These are phyloP conservation scores for Urocyon cinereoargenteus DNA, from an alignment of 2,797 vertebrate genomes.

Conservation along the genomic window DNA sequence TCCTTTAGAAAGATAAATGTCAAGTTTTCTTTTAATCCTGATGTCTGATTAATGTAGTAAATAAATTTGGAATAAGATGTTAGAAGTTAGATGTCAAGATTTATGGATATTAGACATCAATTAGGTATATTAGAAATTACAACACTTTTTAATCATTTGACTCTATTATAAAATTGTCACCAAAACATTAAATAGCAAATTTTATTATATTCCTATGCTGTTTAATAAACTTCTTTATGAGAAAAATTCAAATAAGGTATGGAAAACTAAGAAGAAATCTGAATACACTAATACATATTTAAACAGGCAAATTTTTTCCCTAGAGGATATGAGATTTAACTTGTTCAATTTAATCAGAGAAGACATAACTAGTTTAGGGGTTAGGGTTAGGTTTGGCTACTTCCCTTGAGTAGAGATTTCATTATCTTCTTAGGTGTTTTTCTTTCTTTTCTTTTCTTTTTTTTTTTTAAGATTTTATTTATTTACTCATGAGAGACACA, in stretches of 20 bases:
- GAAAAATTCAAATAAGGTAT: slow-evolving; percentile 35
- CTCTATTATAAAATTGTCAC: slow-evolving; percentile 37
- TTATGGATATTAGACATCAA: slow-evolving; percentile 21
- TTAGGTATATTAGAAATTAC: background rate
- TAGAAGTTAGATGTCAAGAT: slow-evolving; percentile 32
- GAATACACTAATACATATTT: slow-evolving; percentile 51
- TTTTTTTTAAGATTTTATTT: background rate
- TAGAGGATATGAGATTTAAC: slow-evolving; percentile 30
- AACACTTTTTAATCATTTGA: slow-evolving; percentile 35
- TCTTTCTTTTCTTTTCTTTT: background rate
- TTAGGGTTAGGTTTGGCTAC: background rate
- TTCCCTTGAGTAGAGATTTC: slow-evolving; percentile 41
- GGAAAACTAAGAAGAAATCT: slow-evolving; percentile 52
- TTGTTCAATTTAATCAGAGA: background rate
- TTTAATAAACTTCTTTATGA: slow-evolving; percentile 26
- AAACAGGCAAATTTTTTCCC: background rate
- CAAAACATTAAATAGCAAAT: slow-evolving; percentile 23
- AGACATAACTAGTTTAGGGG: slow-evolving; percentile 26
- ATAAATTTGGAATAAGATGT: slow-evolving; percentile 12
- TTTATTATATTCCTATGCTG: slow-evolving; percentile 41
- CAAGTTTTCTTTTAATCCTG: background rate
- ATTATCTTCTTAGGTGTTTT: slow-evolving; percentile 15
- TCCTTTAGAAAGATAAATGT: background rate
- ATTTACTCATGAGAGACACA: too few relatives aligned
- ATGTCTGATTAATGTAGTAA: background rate